Evolutionary conservation across 92 coral and sea anemone species (phyloP), one percentile per base, ranked within the genome.

Genomic region (Epizoanthus rinbou): DNA sequence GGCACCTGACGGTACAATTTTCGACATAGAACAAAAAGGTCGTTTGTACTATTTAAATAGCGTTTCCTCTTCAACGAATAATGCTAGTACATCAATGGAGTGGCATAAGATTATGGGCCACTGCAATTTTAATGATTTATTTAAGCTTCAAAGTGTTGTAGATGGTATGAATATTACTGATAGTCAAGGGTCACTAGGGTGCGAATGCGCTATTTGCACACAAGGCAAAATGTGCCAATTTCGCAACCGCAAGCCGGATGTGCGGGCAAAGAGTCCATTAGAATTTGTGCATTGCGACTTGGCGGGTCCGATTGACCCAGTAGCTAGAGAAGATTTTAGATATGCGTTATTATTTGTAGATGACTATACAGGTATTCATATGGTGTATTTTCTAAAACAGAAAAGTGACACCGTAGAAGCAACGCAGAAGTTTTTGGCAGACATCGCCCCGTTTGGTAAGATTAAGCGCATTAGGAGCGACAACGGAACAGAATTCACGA

Each of bases 401-500:
- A 80, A 85, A 47, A 84, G 82, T 79, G 83, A 88, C 41, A 79
- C 88, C 31, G 22, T 84, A 52, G 87, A 68, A 25, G 85, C 81
- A 65, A 76, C 59, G 14, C 52, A 86, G 59, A 75, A 45, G 70
- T 58, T 75, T 60, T 76, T 89, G 18, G 84, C 84, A 5, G 92
- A 89, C 75, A 60, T 75, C 68, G 76, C 87, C 57, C 86, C 92
- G 8, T 80, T 43, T 75, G 89, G 87, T 31, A 81, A 58, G 76
- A 80, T 89, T n/a, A 86, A 80, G 41, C 75, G 88, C 75, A 67
- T 85, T 19, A 54, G 84, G 58, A 65, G 69, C 6, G 88, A 88
- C 69, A 73, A 80, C 31, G 88, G 91, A 66, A 80, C 82, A 35
- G 89, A 88, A 45, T 85, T 85, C 35, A 84, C 60, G 74, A 64